Conservation (phyloP, 1,140 invertebrate species). For the Musca domestica region DNA sequence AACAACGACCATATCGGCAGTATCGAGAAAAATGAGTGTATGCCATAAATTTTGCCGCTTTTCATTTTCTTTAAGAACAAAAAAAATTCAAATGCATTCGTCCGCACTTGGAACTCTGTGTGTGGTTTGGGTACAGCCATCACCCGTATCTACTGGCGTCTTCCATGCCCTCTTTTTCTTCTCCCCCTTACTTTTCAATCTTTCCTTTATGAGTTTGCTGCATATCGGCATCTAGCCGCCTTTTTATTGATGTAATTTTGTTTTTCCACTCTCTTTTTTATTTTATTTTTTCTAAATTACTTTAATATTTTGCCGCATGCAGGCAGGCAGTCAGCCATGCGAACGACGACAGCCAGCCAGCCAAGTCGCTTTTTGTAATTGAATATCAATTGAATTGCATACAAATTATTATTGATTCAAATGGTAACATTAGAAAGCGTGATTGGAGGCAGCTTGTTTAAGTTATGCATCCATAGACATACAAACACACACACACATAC, state of each 20-base stretch:
- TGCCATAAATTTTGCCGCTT: background rate
- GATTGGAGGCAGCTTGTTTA: background rate
- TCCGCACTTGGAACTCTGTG: too few species aligned
- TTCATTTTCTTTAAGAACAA: too few species aligned
- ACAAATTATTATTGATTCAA: conserved; percentile 21
- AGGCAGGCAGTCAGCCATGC: too few species aligned
- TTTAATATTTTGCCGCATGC: conserved; percentile 19
- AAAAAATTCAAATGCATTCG: too few species aligned
- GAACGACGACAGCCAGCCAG: too few species aligned
- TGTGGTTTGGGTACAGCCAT: too few species aligned
- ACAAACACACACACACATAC: background rate
- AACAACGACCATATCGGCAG: too few species aligned
- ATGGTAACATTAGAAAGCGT: conserved; percentile 10
- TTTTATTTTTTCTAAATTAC: conserved; percentile 1
- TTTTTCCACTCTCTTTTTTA: too few species aligned
- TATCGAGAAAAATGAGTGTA: background rate
- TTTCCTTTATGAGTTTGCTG: background rate
- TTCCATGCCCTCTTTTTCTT: too few species aligned
- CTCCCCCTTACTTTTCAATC: too few species aligned
- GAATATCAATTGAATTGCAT: conserved; percentile 20
- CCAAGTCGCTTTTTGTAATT: background rate
- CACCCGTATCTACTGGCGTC: too few species aligned
- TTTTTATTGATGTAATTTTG: conserved; percentile 15
- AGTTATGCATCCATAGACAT: background rate
- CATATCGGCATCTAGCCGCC: background rate